phyloP scores from a whole-genome alignment of 2,797 vertebrate genomes.

The Phrynocephalus forsythii region DNA sequence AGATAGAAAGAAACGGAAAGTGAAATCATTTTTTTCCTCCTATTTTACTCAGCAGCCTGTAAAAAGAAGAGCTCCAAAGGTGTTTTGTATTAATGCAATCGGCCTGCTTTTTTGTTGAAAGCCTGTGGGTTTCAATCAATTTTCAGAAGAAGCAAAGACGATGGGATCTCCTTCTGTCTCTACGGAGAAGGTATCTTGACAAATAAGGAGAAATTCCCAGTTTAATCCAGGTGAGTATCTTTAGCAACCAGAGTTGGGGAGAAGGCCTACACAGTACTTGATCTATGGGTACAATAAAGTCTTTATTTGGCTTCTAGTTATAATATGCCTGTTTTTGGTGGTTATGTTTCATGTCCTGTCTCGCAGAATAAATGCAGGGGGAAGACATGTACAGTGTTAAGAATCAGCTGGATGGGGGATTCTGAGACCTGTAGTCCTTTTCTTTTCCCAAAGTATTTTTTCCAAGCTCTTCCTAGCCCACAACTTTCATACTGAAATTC shows the following conservation, averaged over 20 bases:
- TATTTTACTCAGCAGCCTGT: too few relatives aligned
- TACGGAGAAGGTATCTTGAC: not conserved
- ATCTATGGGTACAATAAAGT: not conserved
- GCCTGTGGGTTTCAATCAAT: not conserved
- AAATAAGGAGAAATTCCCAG: not conserved
- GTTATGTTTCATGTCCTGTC: not conserved
- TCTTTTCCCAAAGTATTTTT: not conserved
- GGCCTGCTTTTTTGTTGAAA: not conserved
- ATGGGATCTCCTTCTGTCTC: not conserved
- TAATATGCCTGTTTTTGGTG: not conserved
- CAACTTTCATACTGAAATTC: too few relatives aligned
- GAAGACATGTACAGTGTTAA: not conserved
- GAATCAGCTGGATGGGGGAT: not conserved
- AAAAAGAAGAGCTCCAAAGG: not conserved
- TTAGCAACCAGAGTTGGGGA: not conserved
- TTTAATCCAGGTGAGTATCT: constrained; percentile 22
- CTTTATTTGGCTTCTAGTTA: too few relatives aligned
- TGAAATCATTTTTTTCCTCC: not conserved
- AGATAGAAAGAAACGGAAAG: not conserved
- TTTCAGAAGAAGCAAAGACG: not conserved
- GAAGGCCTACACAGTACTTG: too few relatives aligned
- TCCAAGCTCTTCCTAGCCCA: not conserved
- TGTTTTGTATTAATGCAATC: not conserved
- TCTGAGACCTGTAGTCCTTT: not conserved
- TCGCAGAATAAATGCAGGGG: not conserved